Percentiles rank a stretch among this genome's conserved stretches.
Conservation (phyloP, 2,113 vertebrate genomes). For the Stegastes partitus region DNA sequence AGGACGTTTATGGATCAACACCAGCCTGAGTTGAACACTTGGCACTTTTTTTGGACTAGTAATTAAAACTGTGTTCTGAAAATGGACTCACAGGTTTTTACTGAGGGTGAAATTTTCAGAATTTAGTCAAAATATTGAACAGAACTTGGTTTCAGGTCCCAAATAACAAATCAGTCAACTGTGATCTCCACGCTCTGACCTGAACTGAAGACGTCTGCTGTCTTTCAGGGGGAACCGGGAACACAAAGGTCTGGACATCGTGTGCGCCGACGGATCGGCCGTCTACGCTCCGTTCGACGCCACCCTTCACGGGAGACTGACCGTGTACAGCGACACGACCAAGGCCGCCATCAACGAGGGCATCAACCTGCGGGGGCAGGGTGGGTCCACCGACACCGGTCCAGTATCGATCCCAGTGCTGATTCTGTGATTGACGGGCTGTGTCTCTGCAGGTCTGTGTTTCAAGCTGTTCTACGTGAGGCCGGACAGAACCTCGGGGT, state of each 20-base stretch:
- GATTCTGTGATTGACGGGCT: neutral
- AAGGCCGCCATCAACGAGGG: conserved; percentile 60
- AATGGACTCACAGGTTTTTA: no score
- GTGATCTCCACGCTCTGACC: no score
- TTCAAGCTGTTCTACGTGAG: conserved; percentile 68
- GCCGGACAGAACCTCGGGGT: conserved; percentile 15
- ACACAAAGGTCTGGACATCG: conserved; percentile 60
- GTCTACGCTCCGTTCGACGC: conserved; percentile 64
- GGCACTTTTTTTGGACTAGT: no score
- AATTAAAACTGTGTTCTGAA: no score
- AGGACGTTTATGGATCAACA: no score
- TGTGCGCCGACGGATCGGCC: fast-evolving
- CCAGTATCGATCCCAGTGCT: no score
- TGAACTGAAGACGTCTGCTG: neutral
- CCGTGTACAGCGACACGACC: neutral
- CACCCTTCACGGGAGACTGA: conserved; percentile 19
- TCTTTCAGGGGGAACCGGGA: neutral
- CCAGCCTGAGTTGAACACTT: no score
- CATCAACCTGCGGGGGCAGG: conserved; percentile 50
- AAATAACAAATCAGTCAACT: no score
- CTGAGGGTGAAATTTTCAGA: no score
- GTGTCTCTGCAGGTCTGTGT: conserved; percentile 45
- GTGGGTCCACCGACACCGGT: conserved; percentile 14
- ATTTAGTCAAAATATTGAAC: no score
- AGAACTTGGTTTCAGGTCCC: no score